Conservation (phyloP, 2,797 vertebrate species). For the Aldrovandia affinis region DNA sequence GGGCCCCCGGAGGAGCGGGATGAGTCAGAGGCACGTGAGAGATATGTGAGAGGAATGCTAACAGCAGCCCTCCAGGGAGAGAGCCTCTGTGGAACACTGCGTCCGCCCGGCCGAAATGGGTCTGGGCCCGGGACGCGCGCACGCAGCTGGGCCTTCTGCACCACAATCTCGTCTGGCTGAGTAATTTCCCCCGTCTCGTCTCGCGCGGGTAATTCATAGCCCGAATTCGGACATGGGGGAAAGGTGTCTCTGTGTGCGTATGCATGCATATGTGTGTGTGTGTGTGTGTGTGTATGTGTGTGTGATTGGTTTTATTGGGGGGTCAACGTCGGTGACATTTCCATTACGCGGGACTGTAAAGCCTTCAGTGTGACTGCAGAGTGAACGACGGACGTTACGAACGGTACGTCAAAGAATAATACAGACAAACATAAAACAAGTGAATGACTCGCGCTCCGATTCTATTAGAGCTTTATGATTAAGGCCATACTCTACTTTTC, state of each 20-base stretch:
- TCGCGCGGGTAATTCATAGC: not conserved
- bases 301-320: too few relatives aligned
- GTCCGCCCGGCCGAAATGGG: too few relatives aligned
- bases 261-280: not conserved
- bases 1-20: constrained; percentile 38
- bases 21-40: constrained; percentile 64
- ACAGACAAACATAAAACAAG: not conserved
- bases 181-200: not conserved
- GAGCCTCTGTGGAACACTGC: not conserved
- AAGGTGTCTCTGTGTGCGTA: not conserved
- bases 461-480: not conserved
- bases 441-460: not conserved
- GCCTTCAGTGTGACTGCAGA: not conserved
- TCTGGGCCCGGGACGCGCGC: too few relatives aligned
- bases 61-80: constrained; percentile 34
- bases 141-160: not conserved
- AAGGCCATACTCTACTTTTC: not conserved
- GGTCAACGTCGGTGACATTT: too few relatives aligned
- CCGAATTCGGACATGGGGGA: not conserved
- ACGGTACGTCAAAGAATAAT: not conserved
- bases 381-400: not conserved
- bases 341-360: too few relatives aligned
- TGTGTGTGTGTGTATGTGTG: not conserved
- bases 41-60: constrained; percentile 66
- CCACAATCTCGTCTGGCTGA: not conserved